Percentiles rank a stretch among this genome's conserved stretches.
phyloP scores from a whole-genome alignment of 2,797 vertebrate species.

The Sternarchorhynchus goeldii region DNA sequence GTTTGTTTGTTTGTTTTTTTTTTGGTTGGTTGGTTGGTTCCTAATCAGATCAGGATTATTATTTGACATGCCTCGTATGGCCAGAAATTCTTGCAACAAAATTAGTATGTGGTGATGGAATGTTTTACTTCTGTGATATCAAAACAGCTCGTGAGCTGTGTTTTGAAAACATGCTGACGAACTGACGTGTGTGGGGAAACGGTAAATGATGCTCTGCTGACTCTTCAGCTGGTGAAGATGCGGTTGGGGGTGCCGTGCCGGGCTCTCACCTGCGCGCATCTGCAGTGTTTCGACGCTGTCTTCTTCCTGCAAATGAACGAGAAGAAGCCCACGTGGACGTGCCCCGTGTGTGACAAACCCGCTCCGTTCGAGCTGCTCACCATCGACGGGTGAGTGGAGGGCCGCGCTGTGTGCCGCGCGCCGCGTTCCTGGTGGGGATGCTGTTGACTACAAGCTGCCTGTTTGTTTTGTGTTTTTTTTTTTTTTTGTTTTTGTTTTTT shows the following conservation, averaged over 20 bases:
- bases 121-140: background rate
- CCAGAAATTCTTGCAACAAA: too few species aligned
- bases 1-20: too few species aligned
- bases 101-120: background rate
- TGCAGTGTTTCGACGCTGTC: constrained; percentile 98
- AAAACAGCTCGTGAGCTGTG: too few species aligned
- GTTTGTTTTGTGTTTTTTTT: background rate
- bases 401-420: background rate
- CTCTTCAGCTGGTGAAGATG: constrained; percentile 94
- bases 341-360: constrained; percentile 96
- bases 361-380: constrained; percentile 96
- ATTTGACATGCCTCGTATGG: too few species aligned
- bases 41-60: too few species aligned
- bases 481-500: background rate
- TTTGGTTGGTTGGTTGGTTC: too few species aligned
- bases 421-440: background rate
- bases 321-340: constrained; percentile 98
- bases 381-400: constrained; percentile 87
- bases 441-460: constrained; percentile 53
- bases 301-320: constrained; percentile 99
- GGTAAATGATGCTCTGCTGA: background rate
- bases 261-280: constrained; percentile 92
- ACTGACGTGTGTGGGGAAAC: background rate
- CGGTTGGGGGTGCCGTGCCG: constrained; percentile 93
- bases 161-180: too few species aligned